Evolutionary conservation across 2,888 invertebrate genomes (phyloP).

Genomic region (Napeogenes sylphis): DNA sequence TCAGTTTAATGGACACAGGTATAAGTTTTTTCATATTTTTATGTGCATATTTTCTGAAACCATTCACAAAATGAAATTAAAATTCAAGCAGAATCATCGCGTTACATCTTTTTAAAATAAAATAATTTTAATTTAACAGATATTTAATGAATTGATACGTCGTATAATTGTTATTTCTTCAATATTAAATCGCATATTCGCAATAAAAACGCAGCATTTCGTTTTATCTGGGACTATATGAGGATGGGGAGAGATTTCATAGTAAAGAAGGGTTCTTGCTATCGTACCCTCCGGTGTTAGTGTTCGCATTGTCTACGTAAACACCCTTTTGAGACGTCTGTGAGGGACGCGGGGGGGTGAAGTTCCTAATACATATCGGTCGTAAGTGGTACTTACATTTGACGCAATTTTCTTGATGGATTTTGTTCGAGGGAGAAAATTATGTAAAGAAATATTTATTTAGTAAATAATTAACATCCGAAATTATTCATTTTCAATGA

Average conservation of each 20-base stretch:
- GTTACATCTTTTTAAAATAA: not conserved
- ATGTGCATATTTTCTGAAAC: too few relatives aligned
- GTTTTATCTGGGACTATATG: not conserved
- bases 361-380: constrained; percentile 24
- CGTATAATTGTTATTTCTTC: not conserved
- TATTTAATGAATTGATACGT: not conserved
- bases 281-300: constrained; percentile 48
- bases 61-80: not conserved
- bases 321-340: constrained; percentile 68
- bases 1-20: too few relatives aligned
- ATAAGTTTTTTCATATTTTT: too few relatives aligned
- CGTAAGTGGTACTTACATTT: constrained; percentile 11
- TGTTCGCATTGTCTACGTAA: constrained; percentile 58
- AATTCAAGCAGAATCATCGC: not conserved
- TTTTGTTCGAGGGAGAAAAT: too few relatives aligned
- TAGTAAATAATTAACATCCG: too few relatives aligned
- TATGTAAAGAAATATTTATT: too few relatives aligned
- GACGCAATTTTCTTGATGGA: constrained; percentile 14
- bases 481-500: too few relatives aligned
- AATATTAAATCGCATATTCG: not conserved
- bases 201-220: not conserved
- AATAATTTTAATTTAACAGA: not conserved
- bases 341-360: constrained; percentile 37
- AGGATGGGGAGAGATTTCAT: constrained; percentile 47
- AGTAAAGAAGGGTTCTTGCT: constrained; percentile 46